Base-by-base conservation (phyloP, 2,888 invertebrate genomes). In the Mythimna ferrago region DNA sequence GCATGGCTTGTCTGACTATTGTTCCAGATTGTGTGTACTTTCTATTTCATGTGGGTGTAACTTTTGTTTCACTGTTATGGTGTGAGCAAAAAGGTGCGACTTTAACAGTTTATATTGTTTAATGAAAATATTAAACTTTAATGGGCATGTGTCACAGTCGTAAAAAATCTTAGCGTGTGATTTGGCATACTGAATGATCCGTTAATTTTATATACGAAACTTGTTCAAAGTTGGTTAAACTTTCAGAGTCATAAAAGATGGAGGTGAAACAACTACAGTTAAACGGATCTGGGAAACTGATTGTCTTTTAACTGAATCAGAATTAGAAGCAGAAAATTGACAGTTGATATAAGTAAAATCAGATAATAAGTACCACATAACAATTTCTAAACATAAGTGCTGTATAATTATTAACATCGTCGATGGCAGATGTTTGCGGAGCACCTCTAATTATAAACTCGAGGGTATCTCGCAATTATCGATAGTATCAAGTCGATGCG, bases 1-100 rank as follows among this genome's bases (percentile, higher is more conserved):
- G 86, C 86, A 88, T 90, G 89, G 90, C 90, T 90, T 92, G 92
- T 89, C 82, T 82, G 86, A 85, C 91, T 90, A 92, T 91, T 90
- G 88, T 80, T 84, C 79, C 80, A 80, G 74, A 81, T 76, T 72
- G 80, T 72, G 64, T 53, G 71, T 61, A 82, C 87, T 86, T 87
- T 86, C 88, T 83, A 80, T 79, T 83, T 84, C 82, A 76, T 44
- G 80, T 85, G 81, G 78, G 79, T 80, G 80, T 74, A 68, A 81
- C 66, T 80, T 74, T 74, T 69, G 67, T 73, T 77, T 72, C 51
- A 73, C 67, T 66, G 80, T 84, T 63, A 68, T 44, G 44, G 62
- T 61, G 57, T 62, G 60, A 60, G 69, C 51, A 78, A 78, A 71
- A 70, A 83, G 71, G 76, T 83, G 84, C 32, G 66, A 81, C 32